Evolutionary conservation across 2,888 invertebrate genomes (phyloP), one percentile per base, ranked within the genome.

Genomic region (Adelphocoris suturalis): DNA sequence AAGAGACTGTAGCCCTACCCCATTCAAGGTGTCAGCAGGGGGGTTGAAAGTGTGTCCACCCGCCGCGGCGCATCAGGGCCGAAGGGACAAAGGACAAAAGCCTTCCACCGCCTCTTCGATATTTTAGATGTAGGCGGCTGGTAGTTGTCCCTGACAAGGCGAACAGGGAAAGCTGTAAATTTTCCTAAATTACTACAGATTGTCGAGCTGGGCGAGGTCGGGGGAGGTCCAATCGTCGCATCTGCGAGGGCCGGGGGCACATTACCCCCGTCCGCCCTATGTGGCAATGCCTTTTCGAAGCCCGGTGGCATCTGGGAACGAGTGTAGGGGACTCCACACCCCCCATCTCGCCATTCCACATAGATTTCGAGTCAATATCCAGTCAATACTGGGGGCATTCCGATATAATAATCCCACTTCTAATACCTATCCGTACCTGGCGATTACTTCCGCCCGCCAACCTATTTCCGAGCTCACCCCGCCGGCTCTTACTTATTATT

Each of bases 341-440:
- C 52, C 7, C 57, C 57, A 14, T 52, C 52, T 14, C 16, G 14
- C 68, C 68, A 19, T 19, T 68, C 23, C 68, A 68, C 11, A 27
- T 68, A 13, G 68, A 23, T 68, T 68, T 68, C 68, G 68, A 68
- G 68, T 68, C 68, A 68, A 68, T 68, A 68, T n/a, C 68, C 11
- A 68, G 5, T 68, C 68, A 68, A 68, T 68, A 68, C 68, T 4
- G 11, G 11, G 27, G 68, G 27, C 23, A 68, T 68, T 68, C 68
- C 68, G 68, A 68, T 68, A 68, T 68, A 68, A 68, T 68, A 68
- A 68, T 68, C 68, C 68, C 68, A 68, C 68, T 68, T 19, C 68
- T 68, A 68, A 68, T 68, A 68, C 37, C 37, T 37, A 37, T 14
- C 68, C 68, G 68, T 23, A 68, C 23, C 68, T 68, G 27, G n/a